Percentiles rank a stretch among this genome's conserved stretches.
Conservation (phyloP, 1,140 invertebrate species). For the Epicauta chinensis region DNA sequence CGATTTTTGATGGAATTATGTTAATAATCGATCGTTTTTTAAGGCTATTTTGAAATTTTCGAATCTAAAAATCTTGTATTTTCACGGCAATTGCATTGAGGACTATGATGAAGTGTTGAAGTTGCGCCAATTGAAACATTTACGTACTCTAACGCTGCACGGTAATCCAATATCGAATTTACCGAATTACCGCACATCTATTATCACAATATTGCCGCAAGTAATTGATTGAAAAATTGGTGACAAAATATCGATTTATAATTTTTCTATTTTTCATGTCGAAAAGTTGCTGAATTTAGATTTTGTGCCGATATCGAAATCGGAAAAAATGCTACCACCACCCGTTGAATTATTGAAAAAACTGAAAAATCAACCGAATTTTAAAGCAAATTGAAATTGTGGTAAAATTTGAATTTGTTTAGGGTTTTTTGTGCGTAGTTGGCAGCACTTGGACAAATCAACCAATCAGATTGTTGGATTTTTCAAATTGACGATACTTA, state of each 20-base stretch:
- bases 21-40: neutral
- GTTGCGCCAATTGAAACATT: slow-evolving; percentile 40
- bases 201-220: slow-evolving; percentile 47
- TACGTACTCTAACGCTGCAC: slow-evolving; percentile 48
- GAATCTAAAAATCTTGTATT: slow-evolving; percentile 41
- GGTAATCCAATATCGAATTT: slow-evolving; percentile 48
- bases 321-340: slow-evolving; percentile 29
- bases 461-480: no score
- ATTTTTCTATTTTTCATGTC: no score
- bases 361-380: slow-evolving; percentile 18
- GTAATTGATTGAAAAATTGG: slow-evolving; percentile 25
- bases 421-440: no score
- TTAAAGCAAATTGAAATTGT: no score
- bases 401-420: no score
- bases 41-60: slow-evolving; percentile 37
- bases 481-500: no score
- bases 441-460: no score
- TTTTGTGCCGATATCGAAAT: slow-evolving; percentile 42
- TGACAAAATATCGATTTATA: neutral
- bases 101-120: slow-evolving; percentile 42
- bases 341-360: slow-evolving; percentile 27
- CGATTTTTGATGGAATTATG: neutral
- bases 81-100: slow-evolving; percentile 49
- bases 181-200: slow-evolving; percentile 43
- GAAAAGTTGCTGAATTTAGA: slow-evolving; percentile 43